phyloP scores from a whole-genome alignment of 2,113 vertebrate species.

The Symphodus melops region DNA sequence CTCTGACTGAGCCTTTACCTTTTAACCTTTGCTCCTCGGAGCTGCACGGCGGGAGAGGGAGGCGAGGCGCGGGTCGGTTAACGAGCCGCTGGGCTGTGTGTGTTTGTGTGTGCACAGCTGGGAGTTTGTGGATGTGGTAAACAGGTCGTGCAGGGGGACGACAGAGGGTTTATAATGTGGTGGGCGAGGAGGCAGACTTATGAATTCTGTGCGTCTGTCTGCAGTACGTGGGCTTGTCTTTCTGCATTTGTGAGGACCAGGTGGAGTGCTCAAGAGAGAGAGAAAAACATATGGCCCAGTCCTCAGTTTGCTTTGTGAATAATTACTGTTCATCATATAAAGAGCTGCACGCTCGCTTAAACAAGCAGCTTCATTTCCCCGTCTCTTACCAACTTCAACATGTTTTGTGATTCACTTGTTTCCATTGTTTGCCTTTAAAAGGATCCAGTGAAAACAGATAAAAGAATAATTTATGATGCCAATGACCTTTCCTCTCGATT shows the following conservation, averaged over 20 bases:
- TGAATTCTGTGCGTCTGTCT: conserved; percentile 2
- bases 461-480: too few relatives aligned
- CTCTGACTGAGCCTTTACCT: conserved; percentile 18
- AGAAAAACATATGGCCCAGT: neutral
- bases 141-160: conserved; percentile 4
- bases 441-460: too few relatives aligned
- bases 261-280: neutral
- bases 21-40: conserved; percentile 51
- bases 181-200: conserved; percentile 9
- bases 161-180: neutral
- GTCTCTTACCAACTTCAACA: too few relatives aligned
- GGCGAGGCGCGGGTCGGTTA: conserved; percentile 50
- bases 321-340: neutral
- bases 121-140: conserved; percentile 47
- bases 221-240: neutral
- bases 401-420: too few relatives aligned
- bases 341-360: too few relatives aligned
- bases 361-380: too few relatives aligned
- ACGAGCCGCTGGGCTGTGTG: conserved; percentile 45
- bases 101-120: conserved; percentile 41
- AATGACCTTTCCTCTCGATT: too few relatives aligned
- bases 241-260: neutral
- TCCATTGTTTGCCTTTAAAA: too few relatives aligned
- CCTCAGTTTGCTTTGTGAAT: neutral
- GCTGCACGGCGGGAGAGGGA: conserved; percentile 24